phyloP scores from a whole-genome alignment of 2,888 invertebrate genomes.

The Eudemis profundana region DNA sequence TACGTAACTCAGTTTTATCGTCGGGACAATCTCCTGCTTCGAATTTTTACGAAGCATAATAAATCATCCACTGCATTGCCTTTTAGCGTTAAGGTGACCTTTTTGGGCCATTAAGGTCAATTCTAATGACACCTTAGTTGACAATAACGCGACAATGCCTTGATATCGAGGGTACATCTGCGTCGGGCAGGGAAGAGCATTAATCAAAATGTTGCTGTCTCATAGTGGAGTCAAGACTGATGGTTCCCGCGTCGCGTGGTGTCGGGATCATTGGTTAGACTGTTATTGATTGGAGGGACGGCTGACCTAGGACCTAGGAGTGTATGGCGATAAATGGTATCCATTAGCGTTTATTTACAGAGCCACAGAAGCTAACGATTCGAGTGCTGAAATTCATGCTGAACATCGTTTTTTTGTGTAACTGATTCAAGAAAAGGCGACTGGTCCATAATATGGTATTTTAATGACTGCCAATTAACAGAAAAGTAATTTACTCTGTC shows the following conservation, averaged over 20 bases:
- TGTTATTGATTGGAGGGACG: slow-evolving; percentile 23
- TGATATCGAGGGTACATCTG: slow-evolving; percentile 24
- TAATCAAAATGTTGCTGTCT: slow-evolving; percentile 35
- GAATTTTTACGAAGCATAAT: slow-evolving; percentile 9
- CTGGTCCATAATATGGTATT: too few relatives aligned
- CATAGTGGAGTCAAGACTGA: slow-evolving; percentile 29
- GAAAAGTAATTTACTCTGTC: too few relatives aligned
- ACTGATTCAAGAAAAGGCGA: too few relatives aligned
- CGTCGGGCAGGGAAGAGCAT: slow-evolving; percentile 18
- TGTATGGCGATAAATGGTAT: slow-evolving; percentile 8
- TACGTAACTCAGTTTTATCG: not conserved
- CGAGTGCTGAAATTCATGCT: too few relatives aligned
- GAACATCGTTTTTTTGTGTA: too few relatives aligned
- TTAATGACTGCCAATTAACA: too few relatives aligned
- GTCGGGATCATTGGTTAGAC: slow-evolving; percentile 29
- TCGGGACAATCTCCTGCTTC: not conserved
- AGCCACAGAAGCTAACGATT: too few relatives aligned
- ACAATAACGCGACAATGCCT: slow-evolving; percentile 30
- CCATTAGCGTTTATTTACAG: too few relatives aligned
- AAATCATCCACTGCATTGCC: slow-evolving; percentile 3
- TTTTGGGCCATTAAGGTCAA: slow-evolving; percentile 15
- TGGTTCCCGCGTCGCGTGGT: slow-evolving; percentile 11
- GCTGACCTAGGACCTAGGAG: slow-evolving; percentile 14
- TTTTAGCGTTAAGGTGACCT: slow-evolving; percentile 15
- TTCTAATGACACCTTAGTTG: slow-evolving; percentile 30